Evolutionary conservation across 1,140 invertebrate species (phyloP).

Genomic region (Eumaeus atala): DNA sequence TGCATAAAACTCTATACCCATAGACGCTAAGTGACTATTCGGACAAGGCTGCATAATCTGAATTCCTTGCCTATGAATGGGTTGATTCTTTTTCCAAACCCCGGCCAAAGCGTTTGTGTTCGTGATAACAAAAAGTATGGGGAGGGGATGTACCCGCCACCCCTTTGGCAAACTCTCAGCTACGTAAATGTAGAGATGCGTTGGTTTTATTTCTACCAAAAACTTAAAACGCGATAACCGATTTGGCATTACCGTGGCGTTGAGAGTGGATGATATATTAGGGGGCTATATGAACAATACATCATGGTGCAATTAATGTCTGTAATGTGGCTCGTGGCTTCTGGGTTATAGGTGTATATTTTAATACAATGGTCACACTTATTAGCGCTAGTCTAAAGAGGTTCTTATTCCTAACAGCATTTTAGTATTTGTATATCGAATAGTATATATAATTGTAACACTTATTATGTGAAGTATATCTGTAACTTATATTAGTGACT

Average conservation of each 20-base stretch:
- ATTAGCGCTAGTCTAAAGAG: background rate
- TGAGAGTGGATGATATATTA: constrained; percentile 15
- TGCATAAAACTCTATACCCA: too few relatives aligned
- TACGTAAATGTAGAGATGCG: constrained; percentile 24
- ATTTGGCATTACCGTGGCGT: constrained; percentile 32
- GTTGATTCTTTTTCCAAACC: background rate
- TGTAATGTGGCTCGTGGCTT: constrained; percentile 1
- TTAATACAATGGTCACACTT: background rate
- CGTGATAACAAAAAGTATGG: constrained; percentile 8
- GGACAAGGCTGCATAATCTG: too few relatives aligned
- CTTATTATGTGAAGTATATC: too few relatives aligned
- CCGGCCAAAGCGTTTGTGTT: constrained; percentile 4
- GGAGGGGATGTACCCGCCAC: constrained; percentile 13
- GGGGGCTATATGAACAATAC: constrained; percentile 2
- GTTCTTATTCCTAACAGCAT: too few relatives aligned
- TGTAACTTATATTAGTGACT: too few relatives aligned
- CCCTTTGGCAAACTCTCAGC: constrained; percentile 36
- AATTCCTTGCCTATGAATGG: too few relatives aligned
- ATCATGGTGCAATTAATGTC: constrained; percentile 15
- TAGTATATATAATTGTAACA: too few relatives aligned
- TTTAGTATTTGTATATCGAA: too few relatives aligned
- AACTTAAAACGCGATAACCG: constrained; percentile 42
- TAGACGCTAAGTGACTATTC: too few relatives aligned
- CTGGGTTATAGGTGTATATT: background rate
- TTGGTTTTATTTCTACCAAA: constrained; percentile 28